Percentiles rank a stretch among this genome's conserved stretches.
phyloP scores from a whole-genome alignment of 1,140 invertebrate genomes.

The Homarus americanus region DNA sequence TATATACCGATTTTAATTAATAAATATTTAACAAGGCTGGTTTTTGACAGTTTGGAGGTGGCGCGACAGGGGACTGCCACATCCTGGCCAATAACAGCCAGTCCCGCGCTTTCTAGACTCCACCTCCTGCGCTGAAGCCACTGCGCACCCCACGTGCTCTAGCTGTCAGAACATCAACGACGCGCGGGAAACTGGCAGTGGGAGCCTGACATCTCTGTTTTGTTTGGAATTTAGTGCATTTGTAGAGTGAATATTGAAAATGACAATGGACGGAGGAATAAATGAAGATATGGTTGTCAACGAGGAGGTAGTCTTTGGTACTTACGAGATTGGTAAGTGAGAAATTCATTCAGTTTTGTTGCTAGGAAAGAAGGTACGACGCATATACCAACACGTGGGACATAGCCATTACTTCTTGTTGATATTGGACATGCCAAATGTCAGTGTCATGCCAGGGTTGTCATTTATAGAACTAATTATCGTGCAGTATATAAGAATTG shows the following conservation, averaged over 20 bases:
- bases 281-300: constrained; percentile 22
- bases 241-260: too few species aligned
- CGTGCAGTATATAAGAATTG: neutral
- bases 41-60: constrained; percentile 34
- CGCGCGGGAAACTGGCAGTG: constrained; percentile 44
- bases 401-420: constrained; percentile 7
- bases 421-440: neutral
- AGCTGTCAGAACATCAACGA: constrained; percentile 33
- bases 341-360: neutral
- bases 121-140: constrained; percentile 19
- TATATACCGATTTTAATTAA: too few species aligned
- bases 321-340: constrained; percentile 29
- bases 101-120: constrained; percentile 38
- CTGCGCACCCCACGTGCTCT: constrained; percentile 61
- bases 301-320: constrained; percentile 40
- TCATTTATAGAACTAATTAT: neutral
- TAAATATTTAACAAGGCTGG: neutral
- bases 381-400: constrained; percentile 20
- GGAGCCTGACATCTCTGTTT: neutral
- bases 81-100: constrained; percentile 13
- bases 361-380: constrained; percentile 10
- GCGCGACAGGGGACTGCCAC: constrained; percentile 2
- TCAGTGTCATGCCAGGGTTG: neutral
- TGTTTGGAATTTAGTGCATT: neutral
- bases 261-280: constrained; percentile 16